Evolutionary conservation across 2,888 invertebrate genomes (phyloP), one percentile per base, ranked within the genome.

Genomic region (Julus scanicus): DNA sequence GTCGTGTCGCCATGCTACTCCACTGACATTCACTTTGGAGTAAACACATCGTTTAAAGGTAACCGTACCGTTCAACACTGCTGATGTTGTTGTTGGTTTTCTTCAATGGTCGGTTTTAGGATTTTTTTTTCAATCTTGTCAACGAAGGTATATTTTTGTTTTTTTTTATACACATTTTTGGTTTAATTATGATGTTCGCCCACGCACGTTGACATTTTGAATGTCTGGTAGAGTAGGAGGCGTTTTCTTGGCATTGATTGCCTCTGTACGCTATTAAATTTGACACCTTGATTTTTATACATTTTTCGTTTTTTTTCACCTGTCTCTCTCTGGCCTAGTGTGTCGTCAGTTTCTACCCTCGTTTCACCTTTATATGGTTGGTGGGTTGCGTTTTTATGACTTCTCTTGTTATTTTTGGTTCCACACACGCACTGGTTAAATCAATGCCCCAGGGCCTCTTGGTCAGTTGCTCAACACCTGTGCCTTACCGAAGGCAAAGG

Each of bases 1-100:
- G 44, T 44, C n/a, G 63, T 63, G 63, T 63, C 63, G 63, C 63
- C 63, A 63, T 63, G 63, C 63, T 63, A 63, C 63, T 63, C 63
- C n/a, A 63, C 63, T 63, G 63, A 63, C 63, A 63, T 63, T 63
- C 63, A n/a, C n/a, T n/a, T 17, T 4, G 63, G 63, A 63, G 63
- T 63, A 63, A 63, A 63, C 63, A 63, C n/a, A 6, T 6, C 63
- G 17, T 63, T 63, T 63, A 63, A 63, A 63, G 63, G n/a, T 63
- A 63, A 63, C n/a, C 63, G 4, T 63, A 63, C 17, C 17, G 63
- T 63, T 63, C 63, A n/a, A 53, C n/a, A n/a, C 63, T 17, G 63
- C 5, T 63, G 17, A 5, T n/a, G 63, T 63, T 53, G 6, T 53
- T 63, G 2, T 17, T n/a, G 17, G 20, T n/a, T 63, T n/a, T n/a